Evolutionary conservation across 2,888 invertebrate genomes (phyloP), one percentile per base, ranked within the genome.

Genomic region (Auanema freiburgensis): DNA sequence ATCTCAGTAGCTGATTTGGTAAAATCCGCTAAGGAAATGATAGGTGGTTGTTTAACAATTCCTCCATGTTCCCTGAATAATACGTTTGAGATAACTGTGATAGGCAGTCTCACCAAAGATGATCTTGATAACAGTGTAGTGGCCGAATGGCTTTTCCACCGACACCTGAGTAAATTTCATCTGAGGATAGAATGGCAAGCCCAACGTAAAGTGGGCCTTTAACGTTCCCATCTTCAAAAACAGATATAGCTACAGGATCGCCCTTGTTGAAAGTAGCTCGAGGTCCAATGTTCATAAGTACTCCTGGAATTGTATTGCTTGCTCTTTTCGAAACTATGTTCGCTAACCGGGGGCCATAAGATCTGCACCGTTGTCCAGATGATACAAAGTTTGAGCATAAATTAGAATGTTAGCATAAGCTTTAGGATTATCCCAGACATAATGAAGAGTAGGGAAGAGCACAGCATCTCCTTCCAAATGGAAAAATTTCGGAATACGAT

Each of bases 261-360:
- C 72, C 71, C 40, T 59, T 63, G 12, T 62, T 52, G 59, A 81
- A 69, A 4, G 33, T 8, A 33, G 33, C 33, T 3, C 3, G 33
- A 33, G 33, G 33, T 33, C 33, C 33, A 33, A 33, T 33, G 8
- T 33, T 49, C 23, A n/a, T 56, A 25, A 46, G 53, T n/a, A 56
- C 51, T 3, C 59, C 55, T 58, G 21, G 40, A 56, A 24, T 16
- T 3, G 5, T 18, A 24, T 5, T 24, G 16, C 11, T 40, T 49
- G 21, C n/a, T 2, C 2, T 8, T 14, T 43, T 23, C 14, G 24
- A 16, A 59, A 40, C 16, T 12, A 10, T 18, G 23, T 14, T 18
- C 2, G n/a, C 53, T 14, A 59, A 76, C 79, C 81, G 14, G 79
- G 80, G 4, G 80, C 61, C 81, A 81, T 81, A n/a, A 81, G 59